Base-by-base conservation (phyloP, 2,113 vertebrate genomes). In the Dipodomys ordii region DNA sequence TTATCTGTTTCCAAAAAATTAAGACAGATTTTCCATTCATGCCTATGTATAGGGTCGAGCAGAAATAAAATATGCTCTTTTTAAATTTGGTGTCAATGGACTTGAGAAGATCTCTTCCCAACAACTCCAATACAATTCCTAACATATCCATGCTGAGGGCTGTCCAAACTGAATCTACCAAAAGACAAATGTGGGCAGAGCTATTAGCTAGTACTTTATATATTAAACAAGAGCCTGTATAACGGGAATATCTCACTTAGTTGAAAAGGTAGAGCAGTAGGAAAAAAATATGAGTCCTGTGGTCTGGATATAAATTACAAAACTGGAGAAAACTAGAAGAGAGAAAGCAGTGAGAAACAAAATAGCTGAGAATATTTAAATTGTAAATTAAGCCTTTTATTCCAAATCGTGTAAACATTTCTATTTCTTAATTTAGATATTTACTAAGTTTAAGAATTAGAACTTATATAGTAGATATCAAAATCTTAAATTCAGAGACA, bases 371-470 rank as follows among this genome's bases (percentile, higher is more conserved):
- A 90, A 82, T 73, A 84, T 65, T 84, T 78, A 88, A 93, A 91
- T 91, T 82, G 57, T 86, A 78, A 81, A 81, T 89, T 69, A 88
- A 39, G 85, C 13, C 10, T 90, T 90, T 84, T 60, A 88, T 92
- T 74, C 27, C n/a, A 83, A 83, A 7, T 74, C 67, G n/a, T 76
- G 3, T 87, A 93, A n/a, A 88, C 85, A 92, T 69, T 89, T 62
- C 15, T 62, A n/a, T 95, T 83, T 60, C 30, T 93, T 85, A 90
- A 88, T 85, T 94, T 65, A 76, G 76, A 87, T 83, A 90, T 76
- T 93, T 85, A 95, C 67, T 90, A 90, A 82, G 30, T 62, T 86
- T 82, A 92, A 30, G 69, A 93, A 88, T 90, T 39, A 74, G 35
- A 46, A 90, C 83, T 81, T 60, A 82, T 62, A 84, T 81, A 83